A percentile compares a stretch with the other conserved stretches of the same genome.
These are phyloP conservation scores for Acrocephalus kingi DNA, from an alignment of 2,113 vertebrate genomes.

Conservation along the genomic window DNA sequence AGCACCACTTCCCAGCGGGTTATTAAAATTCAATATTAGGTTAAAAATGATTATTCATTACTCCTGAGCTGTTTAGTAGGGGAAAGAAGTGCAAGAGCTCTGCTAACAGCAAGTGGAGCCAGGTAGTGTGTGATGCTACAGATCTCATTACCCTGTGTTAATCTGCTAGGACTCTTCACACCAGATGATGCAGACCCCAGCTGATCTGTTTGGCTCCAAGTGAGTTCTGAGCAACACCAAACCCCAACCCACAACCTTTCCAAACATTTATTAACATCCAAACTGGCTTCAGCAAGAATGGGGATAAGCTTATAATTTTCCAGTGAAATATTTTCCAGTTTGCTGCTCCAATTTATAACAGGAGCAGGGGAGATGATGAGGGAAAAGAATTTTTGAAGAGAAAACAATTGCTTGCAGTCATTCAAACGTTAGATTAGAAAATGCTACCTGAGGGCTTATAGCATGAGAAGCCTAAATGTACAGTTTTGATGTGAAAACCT, in stretches of 20 bases:
- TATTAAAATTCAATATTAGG: neutral
- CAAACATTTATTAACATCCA: constrained; percentile 40
- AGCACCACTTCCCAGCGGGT: neutral
- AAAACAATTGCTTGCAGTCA: constrained; percentile 47
- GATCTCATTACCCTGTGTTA: constrained; percentile 3
- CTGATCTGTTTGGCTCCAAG: constrained; percentile 1
- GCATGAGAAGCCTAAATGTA: neutral
- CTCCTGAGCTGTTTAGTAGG: neutral
- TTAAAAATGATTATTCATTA: neutral
- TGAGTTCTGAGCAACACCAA: constrained; percentile 19
- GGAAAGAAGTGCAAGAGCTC: neutral
- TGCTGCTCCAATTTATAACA: neutral
- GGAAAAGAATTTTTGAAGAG: neutral
- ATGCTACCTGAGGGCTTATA: neutral
- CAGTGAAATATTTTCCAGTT: neutral
- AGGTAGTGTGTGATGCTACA: neutral
- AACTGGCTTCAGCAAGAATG: constrained; percentile 3
- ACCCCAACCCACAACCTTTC: neutral
- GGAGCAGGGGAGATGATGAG: neutral
- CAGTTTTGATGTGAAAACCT: constrained; percentile 8
- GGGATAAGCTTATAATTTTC: neutral
- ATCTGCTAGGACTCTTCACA: constrained; percentile 7
- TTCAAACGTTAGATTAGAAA: constrained; percentile 34
- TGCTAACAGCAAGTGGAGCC: neutral
- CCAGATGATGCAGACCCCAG: constrained; percentile 4